Conservation (phyloP, 2,888 invertebrate species). For the Sepiola atlantica region DNA sequence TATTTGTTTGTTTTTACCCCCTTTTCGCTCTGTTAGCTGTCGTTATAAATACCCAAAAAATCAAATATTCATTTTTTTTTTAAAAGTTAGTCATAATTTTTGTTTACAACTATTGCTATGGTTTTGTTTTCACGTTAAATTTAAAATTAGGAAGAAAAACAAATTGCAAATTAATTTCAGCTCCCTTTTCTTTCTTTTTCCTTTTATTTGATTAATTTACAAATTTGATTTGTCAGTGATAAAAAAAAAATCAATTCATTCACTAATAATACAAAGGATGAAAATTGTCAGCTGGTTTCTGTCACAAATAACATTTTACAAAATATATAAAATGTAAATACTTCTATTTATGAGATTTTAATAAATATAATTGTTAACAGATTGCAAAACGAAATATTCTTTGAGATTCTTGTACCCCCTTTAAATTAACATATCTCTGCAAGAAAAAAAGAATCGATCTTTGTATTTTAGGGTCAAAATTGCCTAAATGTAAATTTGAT, state of each 20-base stretch:
- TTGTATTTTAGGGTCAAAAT: not conserved
- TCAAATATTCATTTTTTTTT: too few relatives aligned
- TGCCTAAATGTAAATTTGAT: not conserved
- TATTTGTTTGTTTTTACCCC: too few relatives aligned
- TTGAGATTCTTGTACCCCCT: not conserved
- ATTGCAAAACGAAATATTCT: not conserved
- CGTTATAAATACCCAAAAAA: too few relatives aligned
- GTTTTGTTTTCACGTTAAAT: not conserved
- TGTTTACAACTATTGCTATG: too few relatives aligned
- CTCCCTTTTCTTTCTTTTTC: not conserved
- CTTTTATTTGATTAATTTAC: too few relatives aligned
- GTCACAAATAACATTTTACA: not conserved
- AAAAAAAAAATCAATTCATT: not conserved
- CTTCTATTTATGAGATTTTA: not conserved
- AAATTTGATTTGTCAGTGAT: not conserved
- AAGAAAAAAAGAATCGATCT: not conserved
- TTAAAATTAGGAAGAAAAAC: not conserved
- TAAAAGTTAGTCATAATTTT: too few relatives aligned
- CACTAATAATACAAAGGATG: not conserved
- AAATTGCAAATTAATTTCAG: not conserved
- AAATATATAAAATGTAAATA: not conserved
- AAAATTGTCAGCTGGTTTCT: not conserved
- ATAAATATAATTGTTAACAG: not conserved
- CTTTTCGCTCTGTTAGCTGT: too few relatives aligned
- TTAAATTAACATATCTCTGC: not conserved